Percentiles rank a stretch among this genome's conserved stretches.
Conservation (phyloP, 2,888 invertebrate genomes). For the Crossocerus cetratus region DNA sequence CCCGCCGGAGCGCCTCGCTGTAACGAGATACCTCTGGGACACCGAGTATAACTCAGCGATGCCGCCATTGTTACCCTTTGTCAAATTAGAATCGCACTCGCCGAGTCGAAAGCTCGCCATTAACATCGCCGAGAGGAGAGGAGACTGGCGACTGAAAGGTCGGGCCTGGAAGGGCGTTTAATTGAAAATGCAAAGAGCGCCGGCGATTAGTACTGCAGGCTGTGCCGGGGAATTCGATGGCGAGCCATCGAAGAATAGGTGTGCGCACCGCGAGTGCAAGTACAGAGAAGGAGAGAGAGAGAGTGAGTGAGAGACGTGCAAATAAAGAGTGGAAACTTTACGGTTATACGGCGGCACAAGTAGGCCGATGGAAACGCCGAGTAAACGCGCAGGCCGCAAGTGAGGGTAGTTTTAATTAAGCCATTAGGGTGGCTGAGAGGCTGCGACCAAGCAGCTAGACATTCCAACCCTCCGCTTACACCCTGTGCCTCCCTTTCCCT, state of each 20-base stretch:
- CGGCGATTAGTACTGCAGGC: no score
- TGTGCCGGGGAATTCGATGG: no score
- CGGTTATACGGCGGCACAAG: conserved; percentile 28
- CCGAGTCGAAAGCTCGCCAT: no score
- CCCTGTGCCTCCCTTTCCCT: conserved; percentile 36
- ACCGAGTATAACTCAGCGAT: not conserved
- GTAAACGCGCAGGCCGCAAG: conserved; percentile 57
- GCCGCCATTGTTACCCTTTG: no score
- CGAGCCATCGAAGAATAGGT: no score
- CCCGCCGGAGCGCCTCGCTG: not conserved
- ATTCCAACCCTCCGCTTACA: conserved; percentile 48
- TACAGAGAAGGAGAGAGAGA: not conserved
- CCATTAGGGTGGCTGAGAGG: conserved; percentile 75
- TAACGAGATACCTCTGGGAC: not conserved
- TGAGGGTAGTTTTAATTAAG: conserved; percentile 76
- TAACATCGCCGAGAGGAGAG: no score
- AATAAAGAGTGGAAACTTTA: conserved; percentile 39
- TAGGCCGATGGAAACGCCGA: conserved; percentile 44
- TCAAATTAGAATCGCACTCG: no score
- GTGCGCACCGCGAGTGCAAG: no score
- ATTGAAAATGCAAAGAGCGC: no score
- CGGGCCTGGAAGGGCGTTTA: no score
- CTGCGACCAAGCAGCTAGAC: conserved; percentile 63
- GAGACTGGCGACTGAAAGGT: no score
- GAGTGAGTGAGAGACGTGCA: not conserved